Conservation (phyloP, 2,113 vertebrate species). For the Seriola aureovittata region DNA sequence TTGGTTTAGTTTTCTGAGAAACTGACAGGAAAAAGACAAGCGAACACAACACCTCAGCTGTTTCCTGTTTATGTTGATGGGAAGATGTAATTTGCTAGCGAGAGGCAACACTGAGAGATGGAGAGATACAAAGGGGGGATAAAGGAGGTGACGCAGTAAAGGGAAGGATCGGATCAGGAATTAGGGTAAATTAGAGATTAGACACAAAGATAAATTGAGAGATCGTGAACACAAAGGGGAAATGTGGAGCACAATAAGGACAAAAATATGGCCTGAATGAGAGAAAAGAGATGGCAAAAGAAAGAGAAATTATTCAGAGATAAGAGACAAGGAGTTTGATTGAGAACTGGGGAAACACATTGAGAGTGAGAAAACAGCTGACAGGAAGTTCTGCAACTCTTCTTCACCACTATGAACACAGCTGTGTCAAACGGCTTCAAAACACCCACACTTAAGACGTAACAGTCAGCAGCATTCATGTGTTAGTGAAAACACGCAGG, state of each 20-base stretch:
- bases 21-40: slow-evolving; percentile 64
- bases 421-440: slow-evolving; percentile 67
- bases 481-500: slow-evolving; percentile 50
- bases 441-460: slow-evolving; percentile 57
- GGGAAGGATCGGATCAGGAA: slow-evolving; percentile 18
- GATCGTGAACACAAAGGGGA: not conserved
- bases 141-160: slow-evolving; percentile 9
- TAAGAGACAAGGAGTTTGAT: not conserved
- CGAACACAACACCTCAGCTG: slow-evolving; percentile 78
- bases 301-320: not conserved
- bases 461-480: slow-evolving; percentile 33
- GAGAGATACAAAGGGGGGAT: not conserved
- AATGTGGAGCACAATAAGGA: not conserved
- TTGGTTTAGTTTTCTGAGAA: slow-evolving; percentile 77
- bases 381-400: slow-evolving; percentile 70
- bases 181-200: slow-evolving; percentile 21
- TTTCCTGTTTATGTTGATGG: slow-evolving; percentile 83
- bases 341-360: slow-evolving; percentile 10
- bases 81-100: slow-evolving; percentile 35
- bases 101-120: slow-evolving; percentile 1
- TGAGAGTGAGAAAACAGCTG: slow-evolving; percentile 69
- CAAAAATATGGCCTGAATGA: not conserved
- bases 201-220: slow-evolving; percentile 4
- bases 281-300: not conserved
- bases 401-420: slow-evolving; percentile 48